These are phyloP conservation scores for Pseudomugil gertrudae DNA, from an alignment of 2,797 vertebrate species.

Conservation along the genomic window DNA sequence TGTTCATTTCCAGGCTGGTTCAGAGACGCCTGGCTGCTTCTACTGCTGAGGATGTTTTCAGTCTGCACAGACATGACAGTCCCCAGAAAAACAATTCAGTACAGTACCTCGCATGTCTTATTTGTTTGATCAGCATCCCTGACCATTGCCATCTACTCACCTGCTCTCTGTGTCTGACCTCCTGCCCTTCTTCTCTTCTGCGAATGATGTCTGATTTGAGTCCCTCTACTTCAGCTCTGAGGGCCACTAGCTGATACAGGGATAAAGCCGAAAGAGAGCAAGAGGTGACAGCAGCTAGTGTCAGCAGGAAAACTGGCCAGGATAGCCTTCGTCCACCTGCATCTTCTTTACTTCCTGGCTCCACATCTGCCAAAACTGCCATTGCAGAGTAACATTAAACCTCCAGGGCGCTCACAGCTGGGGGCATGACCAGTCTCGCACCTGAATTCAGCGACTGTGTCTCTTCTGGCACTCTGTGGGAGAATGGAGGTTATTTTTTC, in stretches of 20 bases:
- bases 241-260: constrained; percentile 84
- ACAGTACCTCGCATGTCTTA: neutral
- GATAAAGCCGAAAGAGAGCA: constrained; percentile 87
- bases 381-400: constrained; percentile 38
- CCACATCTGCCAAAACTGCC: constrained; percentile 33
- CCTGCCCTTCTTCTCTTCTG: constrained; percentile 70
- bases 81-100: constrained; percentile 7
- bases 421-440: constrained; percentile 42
- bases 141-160: constrained; percentile 52
- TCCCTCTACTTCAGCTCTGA: constrained; percentile 88
- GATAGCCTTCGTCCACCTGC: constrained; percentile 57
- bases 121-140: neutral
- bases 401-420: constrained; percentile 36
- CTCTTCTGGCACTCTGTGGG: constrained; percentile 2
- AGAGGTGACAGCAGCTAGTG: constrained; percentile 84
- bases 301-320: constrained; percentile 77
- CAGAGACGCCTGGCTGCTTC: constrained; percentile 21
- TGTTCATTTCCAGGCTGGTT: constrained; percentile 6
- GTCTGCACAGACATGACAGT: constrained; percentile 48
- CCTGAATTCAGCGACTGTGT: neutral
- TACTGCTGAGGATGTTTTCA: constrained; percentile 35
- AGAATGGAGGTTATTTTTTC: constrained; percentile 8
- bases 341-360: constrained; percentile 30
- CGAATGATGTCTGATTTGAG: constrained; percentile 80
- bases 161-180: constrained; percentile 45